These are phyloP conservation scores for Carollia perspicillata DNA, from an alignment of 2,113 vertebrate genomes.

Conservation along the genomic window DNA sequence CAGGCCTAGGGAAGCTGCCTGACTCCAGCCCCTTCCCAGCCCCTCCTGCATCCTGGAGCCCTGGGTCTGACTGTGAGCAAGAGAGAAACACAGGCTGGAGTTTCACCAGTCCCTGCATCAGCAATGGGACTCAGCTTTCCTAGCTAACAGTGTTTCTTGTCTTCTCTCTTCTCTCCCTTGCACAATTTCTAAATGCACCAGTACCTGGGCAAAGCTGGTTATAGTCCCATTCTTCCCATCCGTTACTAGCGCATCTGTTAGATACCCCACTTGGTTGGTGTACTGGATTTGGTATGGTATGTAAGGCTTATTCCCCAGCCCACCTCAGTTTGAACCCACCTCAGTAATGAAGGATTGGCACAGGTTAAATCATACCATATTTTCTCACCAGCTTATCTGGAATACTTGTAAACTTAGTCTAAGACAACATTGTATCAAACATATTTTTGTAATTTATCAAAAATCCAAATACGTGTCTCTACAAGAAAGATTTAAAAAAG, in stretches of 20 bases:
- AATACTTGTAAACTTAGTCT: conserved; percentile 32
- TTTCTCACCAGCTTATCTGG: conserved; percentile 20
- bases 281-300: neutral
- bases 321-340: neutral
- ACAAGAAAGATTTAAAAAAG: neutral
- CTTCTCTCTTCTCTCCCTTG: neutral
- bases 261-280: neutral
- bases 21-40: neutral
- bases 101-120: neutral
- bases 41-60: neutral
- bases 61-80: neutral
- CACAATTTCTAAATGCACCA: conserved; percentile 19
- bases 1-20: neutral
- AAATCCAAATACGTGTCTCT: neutral
- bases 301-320: neutral
- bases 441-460: conserved; percentile 18
- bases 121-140: neutral
- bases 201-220: neutral
- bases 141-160: neutral
- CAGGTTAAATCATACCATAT: neutral
- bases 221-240: conserved; percentile 5
- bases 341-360: neutral
- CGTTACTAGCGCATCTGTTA: neutral
- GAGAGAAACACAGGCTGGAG: neutral
- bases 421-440: conserved; percentile 25